Percentiles rank a stretch among this genome's conserved stretches.
phyloP scores from a whole-genome alignment of 2,113 vertebrate genomes.

The Sceloporus undulatus region DNA sequence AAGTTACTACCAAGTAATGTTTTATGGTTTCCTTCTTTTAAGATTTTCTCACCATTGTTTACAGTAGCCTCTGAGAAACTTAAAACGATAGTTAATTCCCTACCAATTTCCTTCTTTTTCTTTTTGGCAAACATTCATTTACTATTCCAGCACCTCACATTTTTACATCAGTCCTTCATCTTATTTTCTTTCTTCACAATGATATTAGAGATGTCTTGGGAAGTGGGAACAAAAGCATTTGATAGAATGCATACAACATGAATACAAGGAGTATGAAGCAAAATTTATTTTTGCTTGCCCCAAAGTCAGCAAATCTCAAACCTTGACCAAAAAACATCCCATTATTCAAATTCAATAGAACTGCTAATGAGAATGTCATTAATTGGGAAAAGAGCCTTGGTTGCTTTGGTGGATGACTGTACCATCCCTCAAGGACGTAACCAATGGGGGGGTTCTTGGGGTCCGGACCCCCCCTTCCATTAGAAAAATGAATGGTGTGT shows the following conservation, averaged over 20 bases:
- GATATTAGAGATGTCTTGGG: constrained; percentile 28
- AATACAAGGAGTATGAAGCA: constrained; percentile 16
- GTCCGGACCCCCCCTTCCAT: too few species aligned
- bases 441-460: too few species aligned
- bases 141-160: constrained; percentile 54
- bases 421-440: too few species aligned
- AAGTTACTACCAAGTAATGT: constrained; percentile 71
- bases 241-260: constrained; percentile 17
- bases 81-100: constrained; percentile 60
- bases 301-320: neutral
- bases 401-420: too few species aligned
- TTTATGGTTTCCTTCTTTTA: constrained; percentile 64
- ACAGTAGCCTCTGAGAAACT: constrained; percentile 65
- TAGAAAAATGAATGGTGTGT: too few species aligned
- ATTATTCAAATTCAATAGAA: constrained; percentile 33
- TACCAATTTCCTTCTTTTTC: constrained; percentile 64
- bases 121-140: constrained; percentile 59
- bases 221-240: constrained; percentile 50
- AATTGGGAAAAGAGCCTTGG: neutral
- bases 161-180: constrained; percentile 64
- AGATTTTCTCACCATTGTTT: constrained; percentile 65
- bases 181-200: constrained; percentile 64
- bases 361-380: constrained; percentile 13
- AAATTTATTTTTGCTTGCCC: constrained; percentile 9
- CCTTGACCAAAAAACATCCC: constrained; percentile 25